Percentiles rank a stretch among this genome's conserved stretches.
Evolutionary conservation across 2,113 vertebrate genomes (phyloP).

Genomic region (Jacana jacana): DNA sequence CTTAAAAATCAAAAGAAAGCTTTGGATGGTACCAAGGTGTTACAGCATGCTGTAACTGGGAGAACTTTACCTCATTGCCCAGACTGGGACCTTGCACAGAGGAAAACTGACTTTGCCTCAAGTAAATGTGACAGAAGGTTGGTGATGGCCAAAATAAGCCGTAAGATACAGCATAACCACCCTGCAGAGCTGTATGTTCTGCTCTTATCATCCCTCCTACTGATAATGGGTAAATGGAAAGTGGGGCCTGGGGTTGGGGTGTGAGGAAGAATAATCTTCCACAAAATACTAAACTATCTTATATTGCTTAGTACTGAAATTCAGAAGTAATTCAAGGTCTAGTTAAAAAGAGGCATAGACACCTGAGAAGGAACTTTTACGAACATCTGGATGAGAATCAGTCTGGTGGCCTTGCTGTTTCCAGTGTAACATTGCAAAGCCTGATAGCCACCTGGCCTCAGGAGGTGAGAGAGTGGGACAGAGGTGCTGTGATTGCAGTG

Average conservation of each 20-base stretch:
- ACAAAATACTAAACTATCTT: not conserved
- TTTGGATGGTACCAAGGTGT: not conserved
- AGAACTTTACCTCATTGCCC: not conserved
- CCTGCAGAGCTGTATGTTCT: not conserved
- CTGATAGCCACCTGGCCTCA: not conserved
- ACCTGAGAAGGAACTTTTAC: not conserved
- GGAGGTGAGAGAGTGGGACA: not conserved
- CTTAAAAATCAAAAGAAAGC: not conserved
- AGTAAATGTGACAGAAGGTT: not conserved
- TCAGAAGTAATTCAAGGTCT: not conserved
- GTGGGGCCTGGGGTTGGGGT: not conserved
- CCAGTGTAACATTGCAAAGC: not conserved
- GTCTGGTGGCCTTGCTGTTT: not conserved
- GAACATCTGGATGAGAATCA: not conserved
- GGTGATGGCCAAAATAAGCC: not conserved
- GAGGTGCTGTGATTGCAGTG: not conserved
- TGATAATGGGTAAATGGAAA: not conserved
- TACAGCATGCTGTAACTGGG: not conserved
- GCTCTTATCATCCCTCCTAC: not conserved
- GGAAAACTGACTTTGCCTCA: not conserved
- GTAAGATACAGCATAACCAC: not conserved
- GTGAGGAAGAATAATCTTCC: not conserved
- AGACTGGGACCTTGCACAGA: not conserved
- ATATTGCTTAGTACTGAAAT: not conserved
- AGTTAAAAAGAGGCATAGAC: not conserved